Percentiles rank a stretch among this genome's conserved stretches.
These are phyloP conservation scores for Psittacula echo DNA, from an alignment of 2,797 vertebrate genomes.

Conservation along the genomic window DNA sequence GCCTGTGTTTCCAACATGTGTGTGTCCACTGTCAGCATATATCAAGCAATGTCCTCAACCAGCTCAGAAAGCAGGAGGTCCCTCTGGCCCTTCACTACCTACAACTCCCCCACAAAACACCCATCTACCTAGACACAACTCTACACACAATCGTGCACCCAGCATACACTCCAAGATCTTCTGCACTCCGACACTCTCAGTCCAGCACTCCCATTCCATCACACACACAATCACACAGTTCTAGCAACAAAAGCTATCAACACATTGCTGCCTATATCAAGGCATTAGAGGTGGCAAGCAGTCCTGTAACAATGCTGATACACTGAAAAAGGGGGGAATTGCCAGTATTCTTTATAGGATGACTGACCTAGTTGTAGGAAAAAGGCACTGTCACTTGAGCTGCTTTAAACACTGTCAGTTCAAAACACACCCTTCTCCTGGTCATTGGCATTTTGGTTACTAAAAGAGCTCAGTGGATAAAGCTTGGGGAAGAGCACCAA, in stretches of 20 bases:
- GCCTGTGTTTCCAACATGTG: not conserved
- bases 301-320: not conserved
- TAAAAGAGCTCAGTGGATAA: not conserved
- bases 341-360: not conserved
- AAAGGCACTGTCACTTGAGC: slow-evolving; percentile 25
- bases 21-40: not conserved
- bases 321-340: not conserved
- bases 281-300: not conserved
- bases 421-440: not conserved
- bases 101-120: not conserved
- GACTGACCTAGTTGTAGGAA: not conserved
- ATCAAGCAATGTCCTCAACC: not conserved
- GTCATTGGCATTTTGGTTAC: not conserved
- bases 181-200: not conserved
- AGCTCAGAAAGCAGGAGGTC: not conserved
- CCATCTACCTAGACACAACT: not conserved
- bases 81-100: not conserved
- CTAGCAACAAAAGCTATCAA: not conserved
- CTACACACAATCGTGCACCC: not conserved
- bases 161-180: not conserved
- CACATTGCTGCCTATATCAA: not conserved
- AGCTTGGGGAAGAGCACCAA: not conserved
- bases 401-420: not conserved
- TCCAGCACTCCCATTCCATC: not conserved
- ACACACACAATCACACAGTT: not conserved